Conservation (phyloP, 2,113 vertebrate species). For the Gobiocypris rarus region DNA sequence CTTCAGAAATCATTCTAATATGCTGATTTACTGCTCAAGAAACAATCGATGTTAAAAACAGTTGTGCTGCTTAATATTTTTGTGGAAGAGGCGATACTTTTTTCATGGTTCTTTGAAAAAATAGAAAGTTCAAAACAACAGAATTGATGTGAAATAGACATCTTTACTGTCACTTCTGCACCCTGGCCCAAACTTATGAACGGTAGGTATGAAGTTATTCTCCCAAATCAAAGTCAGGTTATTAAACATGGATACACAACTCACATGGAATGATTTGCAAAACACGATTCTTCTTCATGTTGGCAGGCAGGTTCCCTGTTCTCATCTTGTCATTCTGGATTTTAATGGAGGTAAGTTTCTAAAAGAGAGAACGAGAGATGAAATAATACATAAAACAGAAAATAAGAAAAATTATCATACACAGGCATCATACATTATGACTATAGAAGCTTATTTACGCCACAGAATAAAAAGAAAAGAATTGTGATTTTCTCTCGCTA, state of each 20-base stretch:
- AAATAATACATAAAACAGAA: no score
- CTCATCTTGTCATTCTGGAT: constrained; percentile 99
- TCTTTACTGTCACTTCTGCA: neutral
- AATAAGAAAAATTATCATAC: no score
- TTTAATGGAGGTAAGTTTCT: constrained; percentile 99
- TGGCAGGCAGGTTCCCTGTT: constrained; percentile 94
- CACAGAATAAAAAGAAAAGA: no score
- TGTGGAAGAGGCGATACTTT: neutral
- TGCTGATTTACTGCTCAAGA: neutral
- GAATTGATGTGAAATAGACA: neutral
- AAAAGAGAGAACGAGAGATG: constrained; percentile 21
- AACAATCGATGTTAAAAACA: neutral
- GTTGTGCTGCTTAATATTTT: neutral
- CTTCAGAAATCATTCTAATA: neutral
- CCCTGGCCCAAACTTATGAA: neutral
- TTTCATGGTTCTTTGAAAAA: no score
- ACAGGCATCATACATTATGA: no score
- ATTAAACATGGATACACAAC: constrained; percentile 52
- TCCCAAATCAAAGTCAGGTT: neutral
- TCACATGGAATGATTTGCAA: constrained; percentile 99
- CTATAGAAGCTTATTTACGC: no score
- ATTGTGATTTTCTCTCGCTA: no score
- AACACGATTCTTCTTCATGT: constrained; percentile 99
- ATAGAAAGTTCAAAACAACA: neutral
- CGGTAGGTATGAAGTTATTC: neutral